Percentiles rank a stretch among this genome's conserved stretches.
Evolutionary conservation across 2,888 invertebrate species (phyloP).

Genomic region (Drosophila suboccidentalis): DNA sequence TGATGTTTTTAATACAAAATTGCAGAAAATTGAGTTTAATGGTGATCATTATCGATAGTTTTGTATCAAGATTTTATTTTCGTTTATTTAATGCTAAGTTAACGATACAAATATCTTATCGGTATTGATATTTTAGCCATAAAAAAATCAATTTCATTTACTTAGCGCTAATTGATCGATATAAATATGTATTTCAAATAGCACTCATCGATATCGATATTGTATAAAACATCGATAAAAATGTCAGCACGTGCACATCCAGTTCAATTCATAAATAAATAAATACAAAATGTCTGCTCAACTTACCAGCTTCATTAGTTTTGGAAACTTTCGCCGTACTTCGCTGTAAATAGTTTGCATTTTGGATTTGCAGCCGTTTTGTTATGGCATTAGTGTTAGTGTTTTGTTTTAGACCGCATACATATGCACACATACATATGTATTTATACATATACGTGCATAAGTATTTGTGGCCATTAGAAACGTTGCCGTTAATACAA

Average conservation of each 20-base stretch:
- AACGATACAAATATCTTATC: no score
- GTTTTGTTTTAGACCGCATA: slow-evolving; percentile 4
- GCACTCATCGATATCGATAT: not conserved
- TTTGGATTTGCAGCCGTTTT: slow-evolving; percentile 48
- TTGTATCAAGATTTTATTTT: no score
- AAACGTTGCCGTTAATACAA: not conserved
- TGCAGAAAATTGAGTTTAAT: no score
- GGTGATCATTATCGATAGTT: no score
- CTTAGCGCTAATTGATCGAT: not conserved
- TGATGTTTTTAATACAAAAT: no score
- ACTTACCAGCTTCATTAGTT: slow-evolving; percentile 94
- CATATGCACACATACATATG: slow-evolving; percentile 1
- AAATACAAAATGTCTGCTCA: not conserved
- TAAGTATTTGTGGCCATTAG: not conserved
- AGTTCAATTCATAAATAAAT: not conserved
- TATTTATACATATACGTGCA: slow-evolving; percentile 2
- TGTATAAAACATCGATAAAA: not conserved
- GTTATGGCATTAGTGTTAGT: slow-evolving; percentile 38
- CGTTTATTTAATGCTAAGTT: no score
- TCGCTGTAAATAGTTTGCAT: slow-evolving; percentile 88
- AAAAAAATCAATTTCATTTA: not conserved
- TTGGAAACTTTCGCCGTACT: slow-evolving; percentile 95
- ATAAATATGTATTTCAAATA: not conserved
- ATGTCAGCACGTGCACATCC: not conserved
- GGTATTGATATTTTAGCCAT: not conserved